phyloP scores from a whole-genome alignment of 2,797 vertebrate genomes.

The Simalia tracyae region DNA sequence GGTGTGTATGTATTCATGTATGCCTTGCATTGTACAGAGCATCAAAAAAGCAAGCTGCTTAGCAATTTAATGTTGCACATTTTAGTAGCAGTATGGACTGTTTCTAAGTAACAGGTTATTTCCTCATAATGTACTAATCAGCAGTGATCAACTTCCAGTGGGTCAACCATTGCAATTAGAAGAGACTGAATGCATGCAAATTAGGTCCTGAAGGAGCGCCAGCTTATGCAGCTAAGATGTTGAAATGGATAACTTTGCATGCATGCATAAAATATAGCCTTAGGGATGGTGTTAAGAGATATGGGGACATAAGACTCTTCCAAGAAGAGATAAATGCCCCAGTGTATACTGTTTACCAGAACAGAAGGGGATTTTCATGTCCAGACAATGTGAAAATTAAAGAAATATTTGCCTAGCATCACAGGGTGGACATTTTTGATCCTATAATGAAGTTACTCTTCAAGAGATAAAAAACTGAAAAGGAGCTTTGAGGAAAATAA shows the following conservation, averaged over 20 bases:
- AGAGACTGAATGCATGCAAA: constrained; percentile 43
- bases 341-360: not conserved
- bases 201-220: constrained; percentile 39
- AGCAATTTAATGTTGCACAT: constrained; percentile 13
- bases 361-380: constrained; percentile 7
- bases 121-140: constrained; percentile 52
- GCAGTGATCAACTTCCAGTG: constrained; percentile 52
- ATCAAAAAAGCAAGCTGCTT: not conserved
- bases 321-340: not conserved
- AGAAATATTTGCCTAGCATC: not conserved
- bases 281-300: not conserved
- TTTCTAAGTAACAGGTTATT: constrained; percentile 24
- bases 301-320: not conserved
- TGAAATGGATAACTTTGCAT: constrained; percentile 5
- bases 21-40: not conserved
- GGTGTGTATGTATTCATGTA: not conserved
- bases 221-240: not conserved
- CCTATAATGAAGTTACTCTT: not conserved
- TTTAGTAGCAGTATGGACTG: constrained; percentile 22
- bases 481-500: not conserved
- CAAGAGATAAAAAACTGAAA: constrained; percentile 9
- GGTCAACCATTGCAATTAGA: constrained; percentile 57
- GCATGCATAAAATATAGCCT: not conserved
- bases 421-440: not conserved
- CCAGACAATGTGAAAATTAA: constrained; percentile 10